Base-by-base conservation (phyloP, 2,797 vertebrate genomes). In the Champsocephalus esox region DNA sequence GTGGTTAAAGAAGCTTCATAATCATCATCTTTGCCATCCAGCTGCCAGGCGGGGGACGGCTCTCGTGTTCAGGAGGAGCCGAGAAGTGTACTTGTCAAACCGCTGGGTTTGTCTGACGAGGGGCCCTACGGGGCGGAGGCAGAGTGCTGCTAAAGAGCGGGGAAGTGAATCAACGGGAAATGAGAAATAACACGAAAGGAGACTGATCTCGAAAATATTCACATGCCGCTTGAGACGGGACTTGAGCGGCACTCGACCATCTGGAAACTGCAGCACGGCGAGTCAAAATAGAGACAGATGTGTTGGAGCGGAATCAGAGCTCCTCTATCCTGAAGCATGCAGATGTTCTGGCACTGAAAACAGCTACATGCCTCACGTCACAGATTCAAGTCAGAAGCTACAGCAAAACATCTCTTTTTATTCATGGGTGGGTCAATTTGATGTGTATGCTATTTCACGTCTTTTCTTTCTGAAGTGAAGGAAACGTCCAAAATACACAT, bases 1-100 rank as follows among this genome's bases (percentile, higher is more conserved):
- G 91, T 78, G 89, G 88, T 88, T 90, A 91, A 93, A 87, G 90
- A 89, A 84, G 78, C 75, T 86, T 92, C 87, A 75, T 90, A 71
- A 89, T 88, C 77, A 89, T 89, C 89, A 67, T 79, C 73, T 69
- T 67, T 55, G 73, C 77, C 85, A 84, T 81, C 80, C 88, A 86
- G 84, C 84, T 88, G 84, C 83, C 63, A 64, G 71, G 69, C 60
- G 14, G 44, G 73, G 66, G 63, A 75, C 21, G 21, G 73, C 73
- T 77, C 87, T 87, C 88, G 84, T 84, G 83, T 80, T 85, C 12
- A 24, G 70, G 79, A 77, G 82, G 73, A 85, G 83, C 72, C 44
- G 82, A 79, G 84, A 85, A 75, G 71, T 67, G 78, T 81, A 79
- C 88, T 84, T 13, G 70, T 87, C 79, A 80, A 74, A 81, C 75